Base-by-base conservation (phyloP, 2,113 vertebrate species). In the Nicator chloris region DNA sequence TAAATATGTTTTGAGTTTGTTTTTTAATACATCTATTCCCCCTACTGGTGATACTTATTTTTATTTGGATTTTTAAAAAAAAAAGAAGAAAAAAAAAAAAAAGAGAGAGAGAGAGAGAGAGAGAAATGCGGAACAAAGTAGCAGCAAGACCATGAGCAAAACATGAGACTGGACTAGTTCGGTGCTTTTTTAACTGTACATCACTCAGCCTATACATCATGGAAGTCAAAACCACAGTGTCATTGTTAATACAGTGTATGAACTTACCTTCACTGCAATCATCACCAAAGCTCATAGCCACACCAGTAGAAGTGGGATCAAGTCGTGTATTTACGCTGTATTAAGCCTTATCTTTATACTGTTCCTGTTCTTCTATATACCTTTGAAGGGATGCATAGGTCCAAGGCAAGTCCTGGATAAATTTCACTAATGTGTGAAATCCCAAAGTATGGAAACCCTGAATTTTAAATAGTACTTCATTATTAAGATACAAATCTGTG, bases 1-100 rank as follows among this genome's bases (percentile, higher is more conserved):
- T 87, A 95, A 95, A 97, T 97, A 95, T 22, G 10, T 96, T 97
- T 97, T 93, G 83, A 83, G 92, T 95, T 97, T 98, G 97, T 97
- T 98, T 98, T 72, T 97, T 97, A 98, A 97, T 97, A 95, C 97
- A 97, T 98, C 96, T 98, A 97, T 98, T 98, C 98, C 98, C 98
- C 98, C 98, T 98, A 95, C 98, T 98, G 98, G 98, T 97, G 97
- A 97, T 97, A 97, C 84, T 98, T 97, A 97, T 98, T 98, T 97
- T 97, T 95, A 97, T 98, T 98, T 98, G 72, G 44, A 44, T 30
- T n/a, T n/a, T n/a, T n/a, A n/a, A 45, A 8, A 45, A 40, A 76
- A n/a, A 19, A 11, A 40, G 30, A 1, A 69, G 30, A 72, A 27
- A 23, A 37, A 39, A 19, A 71, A 10, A 40, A 13, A 16, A 21